Evolutionary conservation across 1,140 invertebrate species (phyloP).

Genomic region (Aphelenchoides fujianensis): DNA sequence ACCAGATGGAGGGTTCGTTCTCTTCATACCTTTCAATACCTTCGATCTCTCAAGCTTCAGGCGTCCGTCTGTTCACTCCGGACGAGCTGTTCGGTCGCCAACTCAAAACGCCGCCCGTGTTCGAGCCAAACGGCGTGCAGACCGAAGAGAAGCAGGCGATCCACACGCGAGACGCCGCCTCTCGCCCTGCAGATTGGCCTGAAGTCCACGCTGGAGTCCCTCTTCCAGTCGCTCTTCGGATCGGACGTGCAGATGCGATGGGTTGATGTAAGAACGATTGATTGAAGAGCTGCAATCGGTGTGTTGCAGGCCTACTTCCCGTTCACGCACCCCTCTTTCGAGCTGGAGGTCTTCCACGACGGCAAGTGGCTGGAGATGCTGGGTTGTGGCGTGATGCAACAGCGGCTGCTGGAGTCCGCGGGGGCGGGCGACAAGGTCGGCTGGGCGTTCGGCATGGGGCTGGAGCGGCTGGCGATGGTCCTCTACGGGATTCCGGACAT

Average conservation of each 20-base stretch:
- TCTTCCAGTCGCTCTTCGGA: slow-evolving; percentile 78
- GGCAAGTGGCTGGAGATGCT: slow-evolving; percentile 89
- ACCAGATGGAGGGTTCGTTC: slow-evolving; percentile 71
- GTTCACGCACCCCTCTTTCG: slow-evolving; percentile 98
- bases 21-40: slow-evolving; percentile 75
- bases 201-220: slow-evolving; percentile 75
- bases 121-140: slow-evolving; percentile 66
- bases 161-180: slow-evolving; percentile 81
- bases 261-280: slow-evolving; percentile 74
- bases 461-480: slow-evolving; percentile 93
- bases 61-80: slow-evolving; percentile 74
- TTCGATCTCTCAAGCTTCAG: slow-evolving; percentile 23
- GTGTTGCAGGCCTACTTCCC: slow-evolving; percentile 84
- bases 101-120: background rate
- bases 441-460: slow-evolving; percentile 94
- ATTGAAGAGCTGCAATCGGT: slow-evolving; percentile 10
- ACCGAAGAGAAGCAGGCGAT: slow-evolving; percentile 75
- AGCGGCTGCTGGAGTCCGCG: slow-evolving; percentile 77
- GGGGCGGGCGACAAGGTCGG: slow-evolving; percentile 82
- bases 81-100: slow-evolving; percentile 64
- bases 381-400: slow-evolving; percentile 91
- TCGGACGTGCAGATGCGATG: slow-evolving; percentile 64
- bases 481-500: slow-evolving; percentile 94
- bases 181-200: slow-evolving; percentile 81
- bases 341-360: slow-evolving; percentile 84